phyloP scores from a whole-genome alignment of 2,113 vertebrate genomes.

The Platichthys flesus region DNA sequence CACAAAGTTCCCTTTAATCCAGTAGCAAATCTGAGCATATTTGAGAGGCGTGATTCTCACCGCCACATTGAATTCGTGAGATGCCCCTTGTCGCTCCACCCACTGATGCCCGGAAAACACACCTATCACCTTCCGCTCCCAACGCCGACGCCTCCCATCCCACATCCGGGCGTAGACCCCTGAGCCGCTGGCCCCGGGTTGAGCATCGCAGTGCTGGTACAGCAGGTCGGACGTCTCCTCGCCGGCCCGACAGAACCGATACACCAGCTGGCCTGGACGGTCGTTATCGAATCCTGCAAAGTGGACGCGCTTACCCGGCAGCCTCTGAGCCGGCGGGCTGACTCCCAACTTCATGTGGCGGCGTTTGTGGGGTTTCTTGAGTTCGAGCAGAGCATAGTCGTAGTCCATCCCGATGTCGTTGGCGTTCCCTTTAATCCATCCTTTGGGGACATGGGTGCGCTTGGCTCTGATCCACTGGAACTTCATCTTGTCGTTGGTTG shows the following conservation, averaged over 20 bases:
- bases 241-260: conserved; percentile 92
- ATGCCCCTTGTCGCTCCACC: conserved; percentile 91
- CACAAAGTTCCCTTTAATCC: conserved; percentile 98
- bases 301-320: conserved; percentile 92
- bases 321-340: conserved; percentile 86
- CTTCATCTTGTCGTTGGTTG: conserved; percentile 86
- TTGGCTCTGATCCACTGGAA: conserved; percentile 98
- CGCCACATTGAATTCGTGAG: conserved; percentile 96
- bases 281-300: conserved; percentile 97
- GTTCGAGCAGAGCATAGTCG: conserved; percentile 95
- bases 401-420: conserved; percentile 99
- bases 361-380: conserved; percentile 95
- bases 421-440: conserved; percentile 96
- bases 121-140: conserved; percentile 96
- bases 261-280: conserved; percentile 90
- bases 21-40: conserved; percentile 98
- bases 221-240: conserved; percentile 94
- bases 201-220: conserved; percentile 96
- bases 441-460: conserved; percentile 96
- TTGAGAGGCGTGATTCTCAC: conserved; percentile 97
- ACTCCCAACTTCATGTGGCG: conserved; percentile 96
- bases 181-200: conserved; percentile 95
- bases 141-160: conserved; percentile 87
- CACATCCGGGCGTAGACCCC: conserved; percentile 97
- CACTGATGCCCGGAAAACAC: conserved; percentile 98